Percentiles rank a stretch among this genome's conserved stretches.
Evolutionary conservation across 2,113 vertebrate genomes (phyloP).

Genomic region (Alaudala cheleensis): DNA sequence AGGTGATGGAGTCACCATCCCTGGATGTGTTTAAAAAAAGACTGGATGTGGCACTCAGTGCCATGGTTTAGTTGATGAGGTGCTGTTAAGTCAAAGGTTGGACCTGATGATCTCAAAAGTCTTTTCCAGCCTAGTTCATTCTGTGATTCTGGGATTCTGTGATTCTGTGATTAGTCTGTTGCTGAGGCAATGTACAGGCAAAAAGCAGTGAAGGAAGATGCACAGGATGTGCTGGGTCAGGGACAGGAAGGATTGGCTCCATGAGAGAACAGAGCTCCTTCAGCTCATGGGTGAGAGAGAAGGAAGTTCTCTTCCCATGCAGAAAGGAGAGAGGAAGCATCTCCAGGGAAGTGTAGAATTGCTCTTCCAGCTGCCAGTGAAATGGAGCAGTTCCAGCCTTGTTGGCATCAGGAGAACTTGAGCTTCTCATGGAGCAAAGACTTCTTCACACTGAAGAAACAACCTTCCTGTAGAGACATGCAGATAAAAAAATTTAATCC

Average conservation of each 20-base stretch:
- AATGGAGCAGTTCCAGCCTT: neutral
- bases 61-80: neutral
- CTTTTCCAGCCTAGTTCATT: neutral
- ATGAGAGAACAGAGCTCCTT: neutral
- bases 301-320: neutral
- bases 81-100: neutral
- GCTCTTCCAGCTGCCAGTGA: neutral
- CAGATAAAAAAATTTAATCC: neutral
- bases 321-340: neutral
- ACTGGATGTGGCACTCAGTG: neutral
- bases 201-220: neutral
- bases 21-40: neutral
- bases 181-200: neutral
- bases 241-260: neutral
- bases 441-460: neutral
- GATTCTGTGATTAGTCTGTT: neutral
- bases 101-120: neutral
- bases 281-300: fast-evolving
- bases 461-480: neutral
- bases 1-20: neutral
- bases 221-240: neutral
- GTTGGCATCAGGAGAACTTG: neutral
- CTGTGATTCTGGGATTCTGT: neutral
- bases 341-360: neutral
- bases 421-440: neutral